Evolutionary conservation across 1,140 invertebrate genomes (phyloP), one percentile per base, ranked within the genome.

Genomic region (Aplysia californica): DNA sequence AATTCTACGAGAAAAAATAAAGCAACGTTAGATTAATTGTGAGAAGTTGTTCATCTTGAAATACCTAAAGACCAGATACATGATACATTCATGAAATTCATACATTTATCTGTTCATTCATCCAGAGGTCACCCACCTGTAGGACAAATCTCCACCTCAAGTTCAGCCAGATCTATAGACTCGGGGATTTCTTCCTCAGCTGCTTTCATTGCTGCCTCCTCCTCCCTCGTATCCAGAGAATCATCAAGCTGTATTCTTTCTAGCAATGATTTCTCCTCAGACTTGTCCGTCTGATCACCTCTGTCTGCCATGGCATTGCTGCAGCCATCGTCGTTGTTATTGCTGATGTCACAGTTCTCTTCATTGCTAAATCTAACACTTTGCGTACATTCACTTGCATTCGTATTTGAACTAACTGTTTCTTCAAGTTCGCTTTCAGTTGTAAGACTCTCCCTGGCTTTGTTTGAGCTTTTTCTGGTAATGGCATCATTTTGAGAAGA

Each of bases 191-290:
- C n/a, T n/a, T n/a, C n/a, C n/a, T n/a, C n/a, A n/a, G n/a, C n/a
- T n/a, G n/a, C n/a, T n/a, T n/a, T n/a, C n/a, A n/a, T n/a, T n/a
- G n/a, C n/a, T n/a, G n/a, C n/a, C n/a, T n/a, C n/a, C n/a, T n/a
- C n/a, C n/a, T n/a, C n/a, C n/a, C n/a, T n/a, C n/a, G n/a, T n/a
- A n/a, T n/a, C n/a, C 1, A 67, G 18, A 0, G 38, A 74, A 77
- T 68, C 50, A 35, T 58, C 61, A 67, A 77, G 55, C n/a, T 39
- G 21, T 0, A 69, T 35, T 6, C 35, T 69, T 39, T 74, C 68
- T 41, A 67, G 23, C n/a, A 75, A 44, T 20, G 71, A 50, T n/a
- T 21, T n/a, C 10, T 71, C 44, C 10, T 50, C 44, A 15, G 10
- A 10, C 10, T 50, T 50, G 10, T 50, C 44, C 44, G n/a, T n/a